phyloP scores from a whole-genome alignment of 2,888 invertebrate genomes.

The Julus scanicus region DNA sequence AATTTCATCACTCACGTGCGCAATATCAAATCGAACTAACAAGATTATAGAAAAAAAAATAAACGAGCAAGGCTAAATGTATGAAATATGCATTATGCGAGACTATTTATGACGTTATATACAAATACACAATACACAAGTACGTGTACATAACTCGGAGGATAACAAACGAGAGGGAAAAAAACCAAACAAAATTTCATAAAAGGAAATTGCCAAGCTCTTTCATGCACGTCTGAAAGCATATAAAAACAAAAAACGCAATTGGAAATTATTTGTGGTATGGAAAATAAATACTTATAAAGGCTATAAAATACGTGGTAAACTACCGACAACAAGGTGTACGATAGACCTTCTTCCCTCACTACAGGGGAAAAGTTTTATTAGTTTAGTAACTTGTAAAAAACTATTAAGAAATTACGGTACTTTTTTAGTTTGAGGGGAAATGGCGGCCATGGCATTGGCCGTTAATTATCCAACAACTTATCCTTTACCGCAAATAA shows the following conservation, averaged over 20 bases:
- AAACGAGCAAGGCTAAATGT: conserved; percentile 29
- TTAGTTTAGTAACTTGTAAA: background rate
- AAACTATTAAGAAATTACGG: conserved; percentile 4
- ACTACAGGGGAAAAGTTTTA: background rate
- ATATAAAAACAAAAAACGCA: background rate
- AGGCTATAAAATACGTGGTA: background rate
- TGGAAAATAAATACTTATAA: conserved; percentile 20
- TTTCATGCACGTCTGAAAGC: conserved; percentile 8
- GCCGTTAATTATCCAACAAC: background rate
- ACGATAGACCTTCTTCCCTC: background rate
- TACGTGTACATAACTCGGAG: background rate
- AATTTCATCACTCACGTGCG: conserved; percentile 19
- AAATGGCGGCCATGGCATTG: background rate
- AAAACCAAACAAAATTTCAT: background rate
- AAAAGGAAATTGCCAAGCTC: conserved; percentile 17
- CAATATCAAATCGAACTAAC: conserved; percentile 7
- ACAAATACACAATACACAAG: background rate
- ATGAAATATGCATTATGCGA: background rate
- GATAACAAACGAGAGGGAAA: background rate
- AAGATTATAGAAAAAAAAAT: background rate
- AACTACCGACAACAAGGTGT: background rate
- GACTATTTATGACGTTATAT: background rate
- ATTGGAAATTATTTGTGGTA: background rate
- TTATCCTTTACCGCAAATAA: background rate
- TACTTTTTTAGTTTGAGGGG: background rate